These are phyloP conservation scores for Pammene aurita DNA, from an alignment of 2,888 invertebrate genomes.

Conservation along the genomic window DNA sequence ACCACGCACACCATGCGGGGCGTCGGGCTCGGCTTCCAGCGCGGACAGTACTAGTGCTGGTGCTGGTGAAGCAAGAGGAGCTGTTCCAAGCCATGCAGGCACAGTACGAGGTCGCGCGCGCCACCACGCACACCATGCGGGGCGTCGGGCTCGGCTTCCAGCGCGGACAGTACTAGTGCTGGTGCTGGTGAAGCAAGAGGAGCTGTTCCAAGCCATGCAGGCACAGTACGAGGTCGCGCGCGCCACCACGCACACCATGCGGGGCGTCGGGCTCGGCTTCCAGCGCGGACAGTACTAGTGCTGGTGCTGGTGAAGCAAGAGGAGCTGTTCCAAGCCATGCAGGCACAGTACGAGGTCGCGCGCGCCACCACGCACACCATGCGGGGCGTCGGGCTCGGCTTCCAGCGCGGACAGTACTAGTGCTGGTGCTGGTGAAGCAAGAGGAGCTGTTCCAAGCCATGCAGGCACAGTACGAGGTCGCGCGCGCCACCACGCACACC, in stretches of 20 bases:
- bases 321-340: slow-evolving; percentile 96
- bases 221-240: slow-evolving; percentile 98
- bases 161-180: slow-evolving; percentile 63
- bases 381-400: slow-evolving; percentile 93
- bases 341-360: slow-evolving; percentile 98
- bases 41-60: slow-evolving; percentile 62
- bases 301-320: slow-evolving; percentile 82
- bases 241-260: slow-evolving; percentile 97
- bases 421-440: slow-evolving; percentile 71
- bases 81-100: slow-evolving; percentile 97
- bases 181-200: slow-evolving; percentile 84
- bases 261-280: slow-evolving; percentile 93
- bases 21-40: slow-evolving; percentile 90
- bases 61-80: slow-evolving; percentile 86
- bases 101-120: slow-evolving; percentile 97
- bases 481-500: slow-evolving; percentile 97
- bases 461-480: slow-evolving; percentile 98
- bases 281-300: slow-evolving; percentile 68
- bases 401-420: slow-evolving; percentile 77
- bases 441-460: slow-evolving; percentile 96
- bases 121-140: slow-evolving; percentile 97
- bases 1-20: slow-evolving; percentile 98
- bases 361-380: slow-evolving; percentile 98
- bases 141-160: slow-evolving; percentile 92
- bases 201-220: slow-evolving; percentile 96